Percentiles rank a stretch among this genome's conserved stretches.
Evolutionary conservation across 2,888 invertebrate species (phyloP).

Genomic region (Lithodes maja): DNA sequence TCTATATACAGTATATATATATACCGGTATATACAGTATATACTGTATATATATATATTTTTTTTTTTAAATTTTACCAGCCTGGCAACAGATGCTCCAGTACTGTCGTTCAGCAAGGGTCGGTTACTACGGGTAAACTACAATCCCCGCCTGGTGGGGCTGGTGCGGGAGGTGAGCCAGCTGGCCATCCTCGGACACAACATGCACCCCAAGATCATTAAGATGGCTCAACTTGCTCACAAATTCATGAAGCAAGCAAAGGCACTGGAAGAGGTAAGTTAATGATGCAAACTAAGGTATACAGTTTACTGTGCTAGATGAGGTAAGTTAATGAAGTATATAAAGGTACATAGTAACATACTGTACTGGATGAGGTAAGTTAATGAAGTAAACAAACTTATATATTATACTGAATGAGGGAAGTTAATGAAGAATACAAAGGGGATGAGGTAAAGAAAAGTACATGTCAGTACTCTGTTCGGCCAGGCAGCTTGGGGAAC

Average conservation of each 20-base stretch:
- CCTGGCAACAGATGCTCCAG: constrained; percentile 82
- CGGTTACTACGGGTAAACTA: constrained; percentile 93
- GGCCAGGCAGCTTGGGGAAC: too few relatives aligned
- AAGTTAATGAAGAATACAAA: too few relatives aligned
- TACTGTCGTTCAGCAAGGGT: constrained; percentile 85
- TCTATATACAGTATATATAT: background rate
- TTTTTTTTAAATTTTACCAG: constrained; percentile 26
- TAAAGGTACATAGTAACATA: too few relatives aligned
- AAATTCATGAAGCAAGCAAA: constrained; percentile 89
- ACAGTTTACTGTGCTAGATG: too few relatives aligned
- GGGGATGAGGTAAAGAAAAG: too few relatives aligned
- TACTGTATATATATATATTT: background rate
- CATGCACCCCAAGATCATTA: constrained; percentile 84
- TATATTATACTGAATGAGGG: too few relatives aligned
- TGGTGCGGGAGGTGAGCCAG: constrained; percentile 92
- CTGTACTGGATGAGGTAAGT: too few relatives aligned
- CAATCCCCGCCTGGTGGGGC: constrained; percentile 87
- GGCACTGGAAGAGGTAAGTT: constrained; percentile 87
- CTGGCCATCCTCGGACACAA: constrained; percentile 86
- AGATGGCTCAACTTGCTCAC: constrained; percentile 83
- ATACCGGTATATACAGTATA: background rate
- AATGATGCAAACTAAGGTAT: too few relatives aligned
- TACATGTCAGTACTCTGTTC: too few relatives aligned
- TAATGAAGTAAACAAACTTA: too few relatives aligned
- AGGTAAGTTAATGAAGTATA: too few relatives aligned